Conservation (phyloP, 2,113 vertebrate species). For the Lipophrys pholis region DNA sequence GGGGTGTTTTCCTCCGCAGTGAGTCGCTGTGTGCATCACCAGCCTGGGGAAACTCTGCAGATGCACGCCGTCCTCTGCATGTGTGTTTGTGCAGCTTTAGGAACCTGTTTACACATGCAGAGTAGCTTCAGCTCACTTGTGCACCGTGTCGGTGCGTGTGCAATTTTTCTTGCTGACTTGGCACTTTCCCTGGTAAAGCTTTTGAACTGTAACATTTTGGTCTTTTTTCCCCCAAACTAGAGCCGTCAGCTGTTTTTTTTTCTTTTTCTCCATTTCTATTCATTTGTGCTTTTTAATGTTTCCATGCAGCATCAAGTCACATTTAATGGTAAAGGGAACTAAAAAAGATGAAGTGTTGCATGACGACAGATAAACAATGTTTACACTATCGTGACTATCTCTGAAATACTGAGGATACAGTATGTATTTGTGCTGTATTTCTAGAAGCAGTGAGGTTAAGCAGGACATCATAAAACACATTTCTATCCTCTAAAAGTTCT, state of each 20-base stretch:
- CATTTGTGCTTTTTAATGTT: background rate
- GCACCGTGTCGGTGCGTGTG: background rate
- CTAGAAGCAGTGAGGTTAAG: too few species aligned
- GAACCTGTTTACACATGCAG: constrained; percentile 52
- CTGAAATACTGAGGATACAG: too few species aligned
- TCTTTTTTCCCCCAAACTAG: constrained; percentile 21
- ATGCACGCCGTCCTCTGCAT: too few species aligned
- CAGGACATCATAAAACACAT: too few species aligned
- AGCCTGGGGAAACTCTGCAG: too few species aligned
- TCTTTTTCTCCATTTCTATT: constrained; percentile 11
- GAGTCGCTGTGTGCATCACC: too few species aligned
- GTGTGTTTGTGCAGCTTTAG: constrained; percentile 6
- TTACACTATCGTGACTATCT: background rate
- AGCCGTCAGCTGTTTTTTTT: constrained; percentile 8
- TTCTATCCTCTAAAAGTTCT: too few species aligned
- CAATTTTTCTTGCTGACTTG: constrained; percentile 45
- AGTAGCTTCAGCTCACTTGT: background rate
- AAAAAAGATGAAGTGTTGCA: constrained; percentile 5
- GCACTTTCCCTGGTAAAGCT: constrained; percentile 16
- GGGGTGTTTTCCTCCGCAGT: too few species aligned
- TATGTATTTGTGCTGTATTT: too few species aligned
- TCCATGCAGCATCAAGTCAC: background rate
- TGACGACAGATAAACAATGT: constrained; percentile 4
- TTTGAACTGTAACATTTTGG: constrained; percentile 6
- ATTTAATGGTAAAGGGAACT: background rate